Base-by-base conservation (phyloP, 2,113 vertebrate genomes). In the Megalops atlanticus region DNA sequence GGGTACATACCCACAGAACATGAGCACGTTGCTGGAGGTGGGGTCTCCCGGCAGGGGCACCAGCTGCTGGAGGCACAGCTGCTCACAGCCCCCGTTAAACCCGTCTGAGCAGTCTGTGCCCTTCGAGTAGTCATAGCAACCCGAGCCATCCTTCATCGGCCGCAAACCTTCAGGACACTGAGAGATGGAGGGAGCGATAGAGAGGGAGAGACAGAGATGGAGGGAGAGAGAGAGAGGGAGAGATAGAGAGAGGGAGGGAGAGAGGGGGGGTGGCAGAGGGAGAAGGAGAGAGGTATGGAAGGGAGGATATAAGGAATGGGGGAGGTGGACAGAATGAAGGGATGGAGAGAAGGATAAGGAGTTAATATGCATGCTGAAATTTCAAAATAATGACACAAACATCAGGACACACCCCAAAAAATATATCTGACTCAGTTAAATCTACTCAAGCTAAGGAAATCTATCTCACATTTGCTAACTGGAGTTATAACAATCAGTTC, bases 71-170 rank as follows among this genome's bases (percentile, higher is more conserved):
- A 99, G 95, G 82, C 98, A 99, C 33, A 99, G 95, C 92, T 99
- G 98, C 90, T 99, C 98, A 0, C 98, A 99, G 86, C 98, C 98
- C 0, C 98, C 98, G 0, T 99, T 99, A 92, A 97, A 98, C 85
- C 98, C 98, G 0, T 99, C 98, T 0, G 98, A 98, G 90, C 98
- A 99, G 92, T 99, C 98, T 0, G 98, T 97, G 77, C 98, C 98
- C 91, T 96, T 96, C 80, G 97, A 96, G 92, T 95, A 97, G 90
- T 99, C 97, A 14, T 97, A 99, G 94, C 98, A 99, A 80, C 98
- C 98, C 0, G 97, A 97, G 78, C 96, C 97, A 0, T 99, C 98
- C 91, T 99, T 99, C 98, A 99, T 99, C 70, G 98, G 98, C 81
- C 92, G 94, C 88, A 99, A 92, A 54, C 97, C 98, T 88, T 95